These are phyloP conservation scores for Spodoptera exigua DNA, from an alignment of 2,888 invertebrate genomes.

Conservation along the genomic window DNA sequence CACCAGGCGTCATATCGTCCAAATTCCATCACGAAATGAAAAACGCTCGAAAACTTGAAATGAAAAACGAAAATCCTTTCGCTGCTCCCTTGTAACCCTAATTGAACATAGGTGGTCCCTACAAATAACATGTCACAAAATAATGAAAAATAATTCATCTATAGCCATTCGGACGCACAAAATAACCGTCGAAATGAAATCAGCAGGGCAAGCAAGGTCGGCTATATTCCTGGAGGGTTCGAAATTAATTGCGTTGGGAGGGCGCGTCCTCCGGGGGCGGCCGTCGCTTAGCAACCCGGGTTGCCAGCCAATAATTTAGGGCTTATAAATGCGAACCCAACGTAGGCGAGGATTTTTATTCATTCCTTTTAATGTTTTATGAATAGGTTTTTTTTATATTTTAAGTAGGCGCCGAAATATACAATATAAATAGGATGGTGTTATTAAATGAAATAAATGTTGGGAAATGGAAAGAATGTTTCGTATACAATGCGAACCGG, in stretches of 20 bases:
- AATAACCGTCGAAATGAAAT: slow-evolving; percentile 56
- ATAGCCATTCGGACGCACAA: slow-evolving; percentile 32
- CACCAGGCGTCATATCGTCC: too few relatives aligned
- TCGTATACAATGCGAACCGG: too few relatives aligned
- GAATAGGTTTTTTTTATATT: slow-evolving; percentile 2
- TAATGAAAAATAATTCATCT: slow-evolving; percentile 10
- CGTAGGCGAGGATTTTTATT: slow-evolving; percentile 30
- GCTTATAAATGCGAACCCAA: slow-evolving; percentile 17
- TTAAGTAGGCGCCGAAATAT: background rate
- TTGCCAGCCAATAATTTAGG: slow-evolving; percentile 37
- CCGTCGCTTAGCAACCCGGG: slow-evolving; percentile 57
- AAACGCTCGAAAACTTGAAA: too few relatives aligned
- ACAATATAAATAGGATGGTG: background rate
- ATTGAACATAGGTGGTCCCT: too few relatives aligned
- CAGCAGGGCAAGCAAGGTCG: slow-evolving; percentile 61
- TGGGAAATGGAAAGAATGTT: too few relatives aligned
- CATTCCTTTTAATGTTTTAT: slow-evolving; percentile 4
- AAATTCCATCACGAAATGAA: too few relatives aligned
- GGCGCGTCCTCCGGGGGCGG: slow-evolving; percentile 61
- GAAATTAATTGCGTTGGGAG: slow-evolving; percentile 68
- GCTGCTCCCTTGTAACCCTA: too few relatives aligned
- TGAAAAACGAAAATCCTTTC: too few relatives aligned
- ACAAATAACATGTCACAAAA: background rate
- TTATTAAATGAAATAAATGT: background rate
- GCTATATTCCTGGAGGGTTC: slow-evolving; percentile 60